Percentiles rank a stretch among this genome's conserved stretches.
Conservation (phyloP, 2,888 invertebrate genomes). For the Eupithecia insigniata region DNA sequence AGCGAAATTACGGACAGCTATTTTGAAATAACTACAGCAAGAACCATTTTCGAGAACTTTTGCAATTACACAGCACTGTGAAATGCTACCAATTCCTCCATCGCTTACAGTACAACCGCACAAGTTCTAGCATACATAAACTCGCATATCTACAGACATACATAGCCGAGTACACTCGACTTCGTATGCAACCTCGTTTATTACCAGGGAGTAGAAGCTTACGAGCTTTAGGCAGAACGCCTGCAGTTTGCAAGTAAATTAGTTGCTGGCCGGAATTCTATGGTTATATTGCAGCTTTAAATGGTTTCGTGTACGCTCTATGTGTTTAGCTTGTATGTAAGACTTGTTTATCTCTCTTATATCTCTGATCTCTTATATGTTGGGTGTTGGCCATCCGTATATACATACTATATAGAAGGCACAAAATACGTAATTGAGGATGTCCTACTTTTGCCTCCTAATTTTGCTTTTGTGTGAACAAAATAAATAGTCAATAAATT, state of each 20-base stretch:
- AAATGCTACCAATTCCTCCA: neutral
- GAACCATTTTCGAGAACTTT: conserved; percentile 4
- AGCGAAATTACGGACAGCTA: conserved; percentile 19
- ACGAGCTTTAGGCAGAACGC: conserved; percentile 23
- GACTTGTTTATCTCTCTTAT: neutral
- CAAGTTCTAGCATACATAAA: neutral
- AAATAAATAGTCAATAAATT: neutral
- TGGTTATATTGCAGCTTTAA: neutral
- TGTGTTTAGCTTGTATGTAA: conserved; percentile 3
- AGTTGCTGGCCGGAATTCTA: conserved; percentile 4
- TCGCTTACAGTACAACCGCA: conserved; percentile 28
- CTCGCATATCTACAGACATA: neutral
- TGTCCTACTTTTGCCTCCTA: neutral
- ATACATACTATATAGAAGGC: neutral
- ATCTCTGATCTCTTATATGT: neutral
- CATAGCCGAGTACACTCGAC: conserved; percentile 11
- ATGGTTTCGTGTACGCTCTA: conserved; percentile 4
- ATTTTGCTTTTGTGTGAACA: neutral
- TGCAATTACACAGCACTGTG: conserved; percentile 2
- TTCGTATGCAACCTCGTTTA: conserved; percentile 38
- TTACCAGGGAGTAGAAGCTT: conserved; percentile 23
- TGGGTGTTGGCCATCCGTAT: neutral
- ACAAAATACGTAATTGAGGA: neutral
- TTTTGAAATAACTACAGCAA: too few species aligned
- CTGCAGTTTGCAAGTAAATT: conserved; percentile 30